Conservation (phyloP, 1,140 invertebrate species). For the Pinna nobilis region DNA sequence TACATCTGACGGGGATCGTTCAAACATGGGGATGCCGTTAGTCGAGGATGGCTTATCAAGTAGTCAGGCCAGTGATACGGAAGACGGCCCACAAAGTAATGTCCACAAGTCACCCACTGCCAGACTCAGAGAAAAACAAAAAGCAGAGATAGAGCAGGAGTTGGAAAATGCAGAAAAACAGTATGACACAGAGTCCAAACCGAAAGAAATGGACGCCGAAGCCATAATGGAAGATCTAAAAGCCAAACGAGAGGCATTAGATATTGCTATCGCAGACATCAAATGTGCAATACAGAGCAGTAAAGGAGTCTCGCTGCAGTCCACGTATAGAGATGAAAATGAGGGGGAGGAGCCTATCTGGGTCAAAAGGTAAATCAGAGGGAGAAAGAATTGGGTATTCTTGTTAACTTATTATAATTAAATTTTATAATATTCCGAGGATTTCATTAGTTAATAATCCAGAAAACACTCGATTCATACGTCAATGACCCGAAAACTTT, state of each 20-base stretch:
- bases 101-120: conserved; percentile 63
- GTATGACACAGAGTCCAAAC: conserved; percentile 41
- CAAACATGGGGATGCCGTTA: conserved; percentile 88
- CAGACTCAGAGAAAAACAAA: conserved; percentile 65
- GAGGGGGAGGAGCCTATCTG: conserved; percentile 72
- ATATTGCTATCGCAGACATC: conserved; percentile 88
- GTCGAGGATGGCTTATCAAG: conserved; percentile 92
- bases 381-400: neutral
- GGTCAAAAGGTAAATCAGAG: conserved; percentile 70
- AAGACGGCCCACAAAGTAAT: conserved; percentile 78
- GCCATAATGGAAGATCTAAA: conserved; percentile 70
- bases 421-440: too few relatives aligned
- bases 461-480: too few relatives aligned
- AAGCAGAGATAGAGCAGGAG: conserved; percentile 60
- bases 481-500: too few relatives aligned
- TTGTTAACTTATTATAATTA: too few relatives aligned
- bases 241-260: conserved; percentile 76
- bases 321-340: conserved; percentile 52
- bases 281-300: conserved; percentile 86
- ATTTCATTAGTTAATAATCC: too few relatives aligned
- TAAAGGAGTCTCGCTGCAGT: conserved; percentile 75
- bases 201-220: conserved; percentile 67
- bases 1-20: conserved; percentile 74
- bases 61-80: conserved; percentile 93
- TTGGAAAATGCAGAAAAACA: conserved; percentile 36